Conservation (phyloP, 2,888 invertebrate genomes). For the Epirrhoe alternata region DNA sequence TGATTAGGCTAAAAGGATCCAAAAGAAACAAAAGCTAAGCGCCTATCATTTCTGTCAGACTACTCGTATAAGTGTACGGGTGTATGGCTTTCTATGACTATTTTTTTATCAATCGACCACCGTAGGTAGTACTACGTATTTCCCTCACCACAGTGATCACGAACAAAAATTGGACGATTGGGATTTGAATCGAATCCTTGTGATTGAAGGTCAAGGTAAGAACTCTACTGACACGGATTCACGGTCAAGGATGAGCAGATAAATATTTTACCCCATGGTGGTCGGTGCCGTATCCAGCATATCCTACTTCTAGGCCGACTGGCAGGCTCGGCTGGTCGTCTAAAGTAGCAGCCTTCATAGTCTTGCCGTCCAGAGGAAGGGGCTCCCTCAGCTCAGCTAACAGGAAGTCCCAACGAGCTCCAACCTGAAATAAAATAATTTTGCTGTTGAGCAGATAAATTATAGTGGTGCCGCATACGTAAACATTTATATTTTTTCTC, state of each 20-base stretch:
- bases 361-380: conserved; percentile 63
- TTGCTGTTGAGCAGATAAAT: not conserved
- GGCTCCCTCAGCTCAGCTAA: conserved; percentile 71
- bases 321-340: conserved; percentile 52
- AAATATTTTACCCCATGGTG: conserved; percentile 59
- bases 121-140: too few species aligned
- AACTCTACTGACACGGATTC: not conserved
- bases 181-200: not conserved
- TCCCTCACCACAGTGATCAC: too few species aligned
- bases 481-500: too few species aligned
- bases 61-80: too few species aligned
- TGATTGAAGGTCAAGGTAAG: not conserved
- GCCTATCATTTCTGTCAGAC: too few species aligned
- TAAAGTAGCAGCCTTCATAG: conserved; percentile 63
- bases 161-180: too few species aligned
- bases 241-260: not conserved
- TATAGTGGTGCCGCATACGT: too few species aligned
- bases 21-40: too few species aligned
- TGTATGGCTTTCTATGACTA: too few species aligned
- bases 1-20: too few species aligned
- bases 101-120: too few species aligned
- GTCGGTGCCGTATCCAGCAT: conserved; percentile 74
- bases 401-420: conserved; percentile 75
- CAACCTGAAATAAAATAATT: conserved; percentile 57
- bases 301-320: conserved; percentile 59